phyloP scores from a whole-genome alignment of 2,113 vertebrate species.

The Pseudorectes ferrugineus region DNA sequence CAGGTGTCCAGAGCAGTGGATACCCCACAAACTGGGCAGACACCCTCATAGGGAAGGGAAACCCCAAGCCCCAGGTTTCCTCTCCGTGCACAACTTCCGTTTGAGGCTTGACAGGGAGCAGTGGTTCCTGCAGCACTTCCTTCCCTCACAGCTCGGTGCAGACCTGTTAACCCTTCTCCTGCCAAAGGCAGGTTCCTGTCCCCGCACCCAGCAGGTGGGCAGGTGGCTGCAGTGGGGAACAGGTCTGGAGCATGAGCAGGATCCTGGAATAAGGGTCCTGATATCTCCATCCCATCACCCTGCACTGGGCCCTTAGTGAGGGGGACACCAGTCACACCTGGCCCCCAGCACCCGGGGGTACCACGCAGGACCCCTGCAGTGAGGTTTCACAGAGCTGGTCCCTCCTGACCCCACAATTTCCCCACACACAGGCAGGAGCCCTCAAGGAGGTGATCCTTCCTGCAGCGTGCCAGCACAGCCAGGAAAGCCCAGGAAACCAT shows the following conservation, averaged over 20 bases:
- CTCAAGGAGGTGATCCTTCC: neutral
- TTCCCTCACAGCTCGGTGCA: neutral
- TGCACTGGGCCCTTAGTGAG: neutral
- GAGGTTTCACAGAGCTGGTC: neutral
- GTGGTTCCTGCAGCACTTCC: slow-evolving; percentile 44
- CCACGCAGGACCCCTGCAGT: fast-evolving
- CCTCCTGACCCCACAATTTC: neutral
- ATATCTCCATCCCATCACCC: neutral
- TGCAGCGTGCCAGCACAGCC: fast-evolving
- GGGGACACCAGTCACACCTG: neutral
- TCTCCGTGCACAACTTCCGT: slow-evolving; percentile 33
- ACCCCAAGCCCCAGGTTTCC: neutral
- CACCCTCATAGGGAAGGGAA: neutral
- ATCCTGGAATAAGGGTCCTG: neutral
- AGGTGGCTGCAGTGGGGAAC: neutral
- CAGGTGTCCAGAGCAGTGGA: fast-evolving
- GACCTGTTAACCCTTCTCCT: slow-evolving; percentile 14
- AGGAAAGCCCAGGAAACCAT: neutral
- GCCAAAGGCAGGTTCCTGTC: neutral
- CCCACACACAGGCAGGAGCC: neutral
- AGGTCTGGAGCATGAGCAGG: neutral
- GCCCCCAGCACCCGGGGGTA: neutral
- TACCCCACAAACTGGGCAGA: neutral
- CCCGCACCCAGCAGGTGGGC: fast-evolving
- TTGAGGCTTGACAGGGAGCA: neutral